phyloP scores from a whole-genome alignment of 2,797 vertebrate genomes.

The Pygocentrus nattereri region DNA sequence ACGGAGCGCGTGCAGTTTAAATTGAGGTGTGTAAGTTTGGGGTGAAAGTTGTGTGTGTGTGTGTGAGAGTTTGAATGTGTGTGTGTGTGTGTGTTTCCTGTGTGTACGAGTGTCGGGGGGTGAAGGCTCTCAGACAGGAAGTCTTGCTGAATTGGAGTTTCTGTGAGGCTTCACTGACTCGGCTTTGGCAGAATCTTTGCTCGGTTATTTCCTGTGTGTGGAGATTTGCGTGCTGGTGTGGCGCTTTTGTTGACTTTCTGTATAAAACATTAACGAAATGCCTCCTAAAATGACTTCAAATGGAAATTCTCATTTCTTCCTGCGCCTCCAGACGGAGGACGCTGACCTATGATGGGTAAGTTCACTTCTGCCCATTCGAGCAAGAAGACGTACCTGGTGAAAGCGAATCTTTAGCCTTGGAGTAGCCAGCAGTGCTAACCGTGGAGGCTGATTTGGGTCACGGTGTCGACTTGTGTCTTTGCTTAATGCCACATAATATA shows the following conservation, averaged over 20 bases:
- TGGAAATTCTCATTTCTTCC: background rate
- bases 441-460: background rate
- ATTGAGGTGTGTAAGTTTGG: constrained; percentile 59
- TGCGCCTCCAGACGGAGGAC: background rate
- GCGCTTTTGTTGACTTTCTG: too few relatives aligned
- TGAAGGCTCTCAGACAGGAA: constrained; percentile 74
- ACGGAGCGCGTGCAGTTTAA: background rate
- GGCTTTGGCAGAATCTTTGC: constrained; percentile 61
- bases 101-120: constrained; percentile 62
- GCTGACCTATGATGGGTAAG: background rate
- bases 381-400: background rate
- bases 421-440: background rate
- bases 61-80: constrained; percentile 55
- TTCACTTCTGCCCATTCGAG: background rate
- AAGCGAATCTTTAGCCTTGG: background rate
- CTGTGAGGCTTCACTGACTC: constrained; percentile 61
- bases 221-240: constrained; percentile 26
- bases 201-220: constrained; percentile 62
- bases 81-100: constrained; percentile 71
- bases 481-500: background rate
- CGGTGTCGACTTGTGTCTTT: background rate
- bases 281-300: background rate
- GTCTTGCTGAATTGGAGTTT: constrained; percentile 71
- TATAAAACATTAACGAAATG: background rate
- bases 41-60: constrained; percentile 20